Conservation (phyloP, 2,888 invertebrate genomes). For the Aleiodes alternator region DNA sequence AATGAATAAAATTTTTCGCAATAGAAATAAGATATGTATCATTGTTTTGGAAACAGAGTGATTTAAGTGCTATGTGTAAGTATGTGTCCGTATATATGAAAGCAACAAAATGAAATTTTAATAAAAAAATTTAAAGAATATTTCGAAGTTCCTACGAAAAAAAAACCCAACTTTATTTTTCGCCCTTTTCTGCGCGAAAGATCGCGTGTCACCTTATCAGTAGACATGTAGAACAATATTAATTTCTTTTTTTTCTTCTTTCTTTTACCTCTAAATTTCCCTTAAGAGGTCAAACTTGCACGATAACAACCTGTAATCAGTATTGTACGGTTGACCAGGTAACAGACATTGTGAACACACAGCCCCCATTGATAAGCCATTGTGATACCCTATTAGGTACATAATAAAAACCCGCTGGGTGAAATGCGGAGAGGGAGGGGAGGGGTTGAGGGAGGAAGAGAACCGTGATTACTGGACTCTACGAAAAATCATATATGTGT, state of each 20-base stretch:
- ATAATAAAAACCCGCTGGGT: background rate
- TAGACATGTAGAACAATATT: slow-evolving; percentile 14
- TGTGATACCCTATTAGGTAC: background rate
- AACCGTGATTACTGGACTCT: too few species aligned
- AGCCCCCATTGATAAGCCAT: slow-evolving; percentile 15
- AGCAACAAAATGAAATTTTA: background rate
- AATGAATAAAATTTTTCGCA: slow-evolving; percentile 12
- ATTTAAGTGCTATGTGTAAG: too few species aligned
- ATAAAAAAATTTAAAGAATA: slow-evolving; percentile 16
- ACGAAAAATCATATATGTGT: too few species aligned
- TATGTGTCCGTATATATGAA: background rate
- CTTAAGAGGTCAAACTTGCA: slow-evolving; percentile 24
- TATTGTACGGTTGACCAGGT: slow-evolving; percentile 16
- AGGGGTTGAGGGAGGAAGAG: background rate
- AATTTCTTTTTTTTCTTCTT: background rate
- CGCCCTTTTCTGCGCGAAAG: background rate
- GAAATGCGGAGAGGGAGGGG: background rate
- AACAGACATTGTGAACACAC: background rate
- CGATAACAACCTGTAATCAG: slow-evolving; percentile 25
- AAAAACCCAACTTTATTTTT: background rate
- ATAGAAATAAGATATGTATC: background rate
- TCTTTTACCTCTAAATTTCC: slow-evolving; percentile 8
- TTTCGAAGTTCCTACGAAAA: background rate
- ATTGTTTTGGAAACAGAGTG: too few species aligned
- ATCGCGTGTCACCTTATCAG: slow-evolving; percentile 32